These are phyloP conservation scores for Cotesia glomerata DNA, from an alignment of 1,140 invertebrate genomes.

Conservation along the genomic window DNA sequence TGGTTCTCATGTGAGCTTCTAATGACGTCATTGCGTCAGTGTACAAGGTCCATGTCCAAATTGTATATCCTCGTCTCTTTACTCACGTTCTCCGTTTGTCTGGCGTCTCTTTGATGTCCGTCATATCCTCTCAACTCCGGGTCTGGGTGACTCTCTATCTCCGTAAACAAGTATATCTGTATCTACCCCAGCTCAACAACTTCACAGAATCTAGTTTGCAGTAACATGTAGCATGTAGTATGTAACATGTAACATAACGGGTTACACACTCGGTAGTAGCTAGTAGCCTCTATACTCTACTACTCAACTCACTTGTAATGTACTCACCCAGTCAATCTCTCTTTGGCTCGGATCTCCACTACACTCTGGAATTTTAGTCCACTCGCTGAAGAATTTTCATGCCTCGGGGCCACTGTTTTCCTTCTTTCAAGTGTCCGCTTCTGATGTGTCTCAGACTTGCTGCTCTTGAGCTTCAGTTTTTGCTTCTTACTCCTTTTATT, in stretches of 20 bases:
- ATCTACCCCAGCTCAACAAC: background rate
- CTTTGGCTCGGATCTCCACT: too few species aligned
- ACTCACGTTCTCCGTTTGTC: slow-evolving; percentile 42
- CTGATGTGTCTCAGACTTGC: too few species aligned
- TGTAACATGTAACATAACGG: slow-evolving; percentile 2
- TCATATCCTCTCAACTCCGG: slow-evolving; percentile 39
- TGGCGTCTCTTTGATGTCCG: slow-evolving; percentile 54
- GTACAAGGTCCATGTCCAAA: slow-evolving; percentile 51
- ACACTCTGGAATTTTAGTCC: too few species aligned
- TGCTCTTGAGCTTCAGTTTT: too few species aligned
- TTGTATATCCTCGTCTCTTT: slow-evolving; percentile 41
- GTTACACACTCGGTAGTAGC: background rate
- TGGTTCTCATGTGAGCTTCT: slow-evolving; percentile 36
- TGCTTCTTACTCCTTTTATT: too few species aligned
- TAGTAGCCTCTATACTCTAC: too few species aligned
- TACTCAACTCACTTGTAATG: too few species aligned
- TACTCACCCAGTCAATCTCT: too few species aligned
- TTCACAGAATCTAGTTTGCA: slow-evolving; percentile 1
- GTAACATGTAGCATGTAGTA: background rate
- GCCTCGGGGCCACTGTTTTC: too few species aligned
- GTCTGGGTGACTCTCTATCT: slow-evolving; percentile 32
- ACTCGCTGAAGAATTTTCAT: too few species aligned
- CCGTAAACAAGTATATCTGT: background rate
- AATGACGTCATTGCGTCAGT: slow-evolving; percentile 49
- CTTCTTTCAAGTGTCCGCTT: too few species aligned